These are phyloP conservation scores for Musca domestica DNA, from an alignment of 1,140 invertebrate species.

Conservation along the genomic window DNA sequence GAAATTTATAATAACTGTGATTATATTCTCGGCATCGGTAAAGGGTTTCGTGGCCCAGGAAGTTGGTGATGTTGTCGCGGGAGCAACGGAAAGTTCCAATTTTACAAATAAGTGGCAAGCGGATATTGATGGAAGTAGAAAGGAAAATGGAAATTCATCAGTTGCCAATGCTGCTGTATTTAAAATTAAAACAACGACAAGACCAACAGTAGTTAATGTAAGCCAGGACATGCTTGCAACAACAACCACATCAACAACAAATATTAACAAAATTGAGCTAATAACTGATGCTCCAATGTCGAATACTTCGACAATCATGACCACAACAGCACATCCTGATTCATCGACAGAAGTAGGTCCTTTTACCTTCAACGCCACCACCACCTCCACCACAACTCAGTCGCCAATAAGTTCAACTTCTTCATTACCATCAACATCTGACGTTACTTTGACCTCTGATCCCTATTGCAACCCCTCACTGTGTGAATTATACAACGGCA, in stretches of 20 bases:
- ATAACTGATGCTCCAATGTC: neutral
- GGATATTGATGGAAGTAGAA: neutral
- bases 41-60: too few relatives aligned
- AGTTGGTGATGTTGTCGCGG: neutral
- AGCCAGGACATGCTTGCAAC: neutral
- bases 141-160: neutral
- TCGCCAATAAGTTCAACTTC: neutral
- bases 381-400: neutral
- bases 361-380: neutral
- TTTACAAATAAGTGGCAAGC: neutral
- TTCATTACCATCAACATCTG: neutral
- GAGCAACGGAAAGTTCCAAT: neutral
- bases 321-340: too few relatives aligned
- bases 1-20: too few relatives aligned
- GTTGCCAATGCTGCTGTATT: too few relatives aligned
- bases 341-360: too few relatives aligned
- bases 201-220: constrained; percentile 3
- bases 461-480: constrained; percentile 34
- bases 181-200: neutral
- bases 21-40: too few relatives aligned
- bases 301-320: neutral
- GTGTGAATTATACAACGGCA: constrained; percentile 44
- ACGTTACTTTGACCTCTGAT: neutral
- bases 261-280: neutral
- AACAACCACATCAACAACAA: neutral